Percentiles rank a stretch among this genome's conserved stretches.
Conservation (phyloP, 2,888 invertebrate species). For the Nowickia ferox region DNA sequence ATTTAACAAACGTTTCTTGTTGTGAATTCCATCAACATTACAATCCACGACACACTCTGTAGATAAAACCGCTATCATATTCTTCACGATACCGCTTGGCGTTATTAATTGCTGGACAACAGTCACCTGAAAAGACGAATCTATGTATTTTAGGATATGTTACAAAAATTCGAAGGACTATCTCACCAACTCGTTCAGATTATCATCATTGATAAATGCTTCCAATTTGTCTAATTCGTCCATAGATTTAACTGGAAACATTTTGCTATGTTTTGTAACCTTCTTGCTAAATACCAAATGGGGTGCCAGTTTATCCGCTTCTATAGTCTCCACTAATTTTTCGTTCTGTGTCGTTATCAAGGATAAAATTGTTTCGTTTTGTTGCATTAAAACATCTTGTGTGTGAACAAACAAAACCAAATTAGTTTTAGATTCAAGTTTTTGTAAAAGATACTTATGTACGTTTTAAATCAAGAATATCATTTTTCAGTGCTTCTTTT, state of each 20-base stretch:
- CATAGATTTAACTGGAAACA: conserved; percentile 49
- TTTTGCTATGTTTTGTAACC: conserved; percentile 31
- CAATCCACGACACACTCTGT: conserved; percentile 24
- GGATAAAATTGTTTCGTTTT: conserved; percentile 50
- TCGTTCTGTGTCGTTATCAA: conserved; percentile 50
- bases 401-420: not conserved
- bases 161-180: not conserved
- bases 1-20: conserved; percentile 51
- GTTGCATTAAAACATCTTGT: conserved; percentile 43
- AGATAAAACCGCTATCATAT: conserved; percentile 33
- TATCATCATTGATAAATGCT: conserved; percentile 27
- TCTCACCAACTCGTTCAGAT: conserved; percentile 52
- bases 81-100: conserved; percentile 54
- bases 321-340: conserved; percentile 31
- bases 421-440: not conserved
- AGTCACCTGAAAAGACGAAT: conserved; percentile 24
- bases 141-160: not conserved
- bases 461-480: conserved; percentile 57
- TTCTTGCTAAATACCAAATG: conserved; percentile 23
- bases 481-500: conserved; percentile 42
- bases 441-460: not conserved
- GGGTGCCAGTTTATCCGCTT: conserved; percentile 22
- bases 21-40: conserved; percentile 54
- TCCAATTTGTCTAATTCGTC: conserved; percentile 46
- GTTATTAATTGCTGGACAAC: conserved; percentile 46